Conservation (phyloP, 2,888 invertebrate species). For the Pollenia griseotomentosa region DNA sequence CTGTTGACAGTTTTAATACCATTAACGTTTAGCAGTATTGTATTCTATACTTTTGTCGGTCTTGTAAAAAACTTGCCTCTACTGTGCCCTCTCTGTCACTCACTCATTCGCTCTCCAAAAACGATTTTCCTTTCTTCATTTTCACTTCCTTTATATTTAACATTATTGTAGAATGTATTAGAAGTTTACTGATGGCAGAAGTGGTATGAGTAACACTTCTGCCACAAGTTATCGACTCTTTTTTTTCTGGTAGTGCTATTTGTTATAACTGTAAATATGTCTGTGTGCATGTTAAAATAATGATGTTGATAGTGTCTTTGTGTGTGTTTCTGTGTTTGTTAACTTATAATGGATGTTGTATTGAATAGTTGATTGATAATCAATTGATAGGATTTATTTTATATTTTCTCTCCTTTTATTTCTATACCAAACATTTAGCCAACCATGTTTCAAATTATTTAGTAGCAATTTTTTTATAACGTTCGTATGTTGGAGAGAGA, state of each 20-base stretch:
- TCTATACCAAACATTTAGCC: neutral
- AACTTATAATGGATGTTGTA: slow-evolving; percentile 32
- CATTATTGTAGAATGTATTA: neutral
- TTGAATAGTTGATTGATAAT: slow-evolving; percentile 81
- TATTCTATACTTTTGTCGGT: slow-evolving; percentile 15
- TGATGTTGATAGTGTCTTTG: neutral
- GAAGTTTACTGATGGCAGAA: slow-evolving; percentile 3
- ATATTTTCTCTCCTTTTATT: neutral
- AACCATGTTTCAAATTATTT: neutral
- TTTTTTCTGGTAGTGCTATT: neutral
- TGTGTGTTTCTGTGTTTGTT: neutral
- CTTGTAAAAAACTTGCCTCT: slow-evolving; percentile 16
- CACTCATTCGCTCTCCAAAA: slow-evolving; percentile 16
- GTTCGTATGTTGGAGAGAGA: neutral
- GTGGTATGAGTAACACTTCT: slow-evolving; percentile 25
- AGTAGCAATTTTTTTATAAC: neutral
- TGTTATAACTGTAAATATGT: neutral
- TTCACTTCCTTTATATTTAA: slow-evolving; percentile 12
- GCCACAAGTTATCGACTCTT: slow-evolving; percentile 36
- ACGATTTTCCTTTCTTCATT: slow-evolving; percentile 6
- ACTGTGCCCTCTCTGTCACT: neutral
- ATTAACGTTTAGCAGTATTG: slow-evolving; percentile 40
- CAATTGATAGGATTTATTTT: slow-evolving; percentile 80
- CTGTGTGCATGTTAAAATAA: neutral
- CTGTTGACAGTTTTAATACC: slow-evolving; percentile 72